Base-by-base conservation (phyloP, 2,113 vertebrate genomes). In the Nothoprocta perdicaria region DNA sequence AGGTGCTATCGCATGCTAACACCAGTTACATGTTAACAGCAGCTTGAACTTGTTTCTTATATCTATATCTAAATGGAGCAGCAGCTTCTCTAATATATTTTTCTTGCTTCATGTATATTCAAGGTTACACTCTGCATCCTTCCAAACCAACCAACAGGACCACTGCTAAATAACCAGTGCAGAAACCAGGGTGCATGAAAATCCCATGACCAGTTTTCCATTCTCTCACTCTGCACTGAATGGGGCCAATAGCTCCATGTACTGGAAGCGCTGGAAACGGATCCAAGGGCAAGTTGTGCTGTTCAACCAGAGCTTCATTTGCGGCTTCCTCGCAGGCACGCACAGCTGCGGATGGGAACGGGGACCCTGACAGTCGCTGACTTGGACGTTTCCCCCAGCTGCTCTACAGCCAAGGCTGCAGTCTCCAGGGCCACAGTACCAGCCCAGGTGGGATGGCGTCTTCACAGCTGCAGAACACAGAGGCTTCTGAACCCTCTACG, bases 271-370 rank as follows among this genome's bases (percentile, higher is more conserved):
- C 7, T 46, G 48, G 48, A 48, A 22, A 33, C 45, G 26, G 77
- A 68, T 17, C 31, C 40, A 74, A 46, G 74, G 33, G 53, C 53
- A 53, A 68, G 35, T n/a, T 69, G 78, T 48, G 29, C 19, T 22
- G 26, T 38, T 90, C 60, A 24, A 31, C 5, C 21, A 71, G n/a
- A 89, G 50, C 38, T 67, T 85, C 75, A 82, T 68, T 80, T 38
- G 14, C 9, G 10, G 50, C 41, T 16, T 77, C 50, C 62, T 61
- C 24, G 38, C 14, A 91, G 43, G 31, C 31, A 81, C 8, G 46
- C 3, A 0, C 10, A 63, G 78, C 14, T 2, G 4, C 4, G 53
- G 24, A 19, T 67, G 46, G 66, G 80, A 50, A 4, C 0, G 0
- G 1, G 2, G 24, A 0, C 0, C 8, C 48, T 79, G 29, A 26